Evolutionary conservation across 2,888 invertebrate genomes (phyloP), one percentile per base, ranked within the genome.

Genomic region (Xestobium rufovillosum): DNA sequence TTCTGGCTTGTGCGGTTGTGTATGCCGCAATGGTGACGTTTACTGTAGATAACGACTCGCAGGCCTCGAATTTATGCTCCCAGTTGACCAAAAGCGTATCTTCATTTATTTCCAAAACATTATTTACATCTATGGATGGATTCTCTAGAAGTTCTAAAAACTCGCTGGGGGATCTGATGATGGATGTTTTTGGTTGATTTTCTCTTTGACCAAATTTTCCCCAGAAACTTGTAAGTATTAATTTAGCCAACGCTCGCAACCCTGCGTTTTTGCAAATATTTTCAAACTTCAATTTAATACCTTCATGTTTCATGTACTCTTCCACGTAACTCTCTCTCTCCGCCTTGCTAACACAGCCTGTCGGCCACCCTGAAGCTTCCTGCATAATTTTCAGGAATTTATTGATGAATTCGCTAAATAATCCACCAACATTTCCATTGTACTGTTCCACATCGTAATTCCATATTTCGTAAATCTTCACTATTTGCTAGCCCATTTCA

Each of bases 11-110:
- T 46, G 39, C 26, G 39, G 43, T 23, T 34, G 43, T 12, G 32
- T 56, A 62, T 2, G 55, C 50, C 0, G 62, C 63, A 2, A 65
- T 49, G 8, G 53, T 46, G 1, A 55, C 47, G 36, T 56, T 60
- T 9, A 47, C 41, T 1, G 39, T 42, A 3, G 39, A 28, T 11
- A 35, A 30, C 6, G 42, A 29, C 13, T 27, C 43, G 4, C 30
- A 23, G 11, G 41, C 39, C 13, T 49, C 52, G 3, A 48, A 34
- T 36, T 43, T 10, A 14, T 39, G 6, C 12, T 34, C 38, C 28
- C 34, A 38, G 4, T 27, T 28, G n/a, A 12, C 31, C 10, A 36
- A 4, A 10, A 32, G 2, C 6, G 26, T 26, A 36, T 26, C 19
- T 34, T 32, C 40, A 30, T 29, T 30, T 12, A 38, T 44, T 39